phyloP scores from a whole-genome alignment of 2,113 vertebrate species.

The Toxostoma redivivum region DNA sequence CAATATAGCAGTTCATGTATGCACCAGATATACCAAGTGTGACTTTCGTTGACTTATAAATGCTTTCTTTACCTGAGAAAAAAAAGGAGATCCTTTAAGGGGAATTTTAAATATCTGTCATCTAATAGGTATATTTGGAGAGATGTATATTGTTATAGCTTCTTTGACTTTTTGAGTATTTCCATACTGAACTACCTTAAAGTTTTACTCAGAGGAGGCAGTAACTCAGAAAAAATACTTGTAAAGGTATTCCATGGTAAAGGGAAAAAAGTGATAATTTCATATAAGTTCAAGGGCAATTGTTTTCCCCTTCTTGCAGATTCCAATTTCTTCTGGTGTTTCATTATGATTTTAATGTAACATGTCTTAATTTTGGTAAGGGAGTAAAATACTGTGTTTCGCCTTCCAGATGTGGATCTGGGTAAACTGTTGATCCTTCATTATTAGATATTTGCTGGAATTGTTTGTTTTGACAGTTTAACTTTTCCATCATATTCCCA shows the following conservation, averaged over 20 bases:
- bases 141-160: background rate
- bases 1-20: background rate
- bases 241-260: background rate
- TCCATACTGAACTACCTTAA: background rate
- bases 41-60: background rate
- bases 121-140: background rate
- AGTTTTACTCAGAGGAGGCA: background rate
- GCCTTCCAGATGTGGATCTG: background rate
- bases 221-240: background rate
- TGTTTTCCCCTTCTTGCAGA: background rate
- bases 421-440: background rate
- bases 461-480: background rate
- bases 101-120: background rate
- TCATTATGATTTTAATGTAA: background rate
- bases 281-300: background rate
- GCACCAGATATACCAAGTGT: background rate
- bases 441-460: background rate
- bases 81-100: background rate
- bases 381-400: background rate
- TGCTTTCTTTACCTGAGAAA: background rate
- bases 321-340: background rate
- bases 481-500: background rate
- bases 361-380: background rate
- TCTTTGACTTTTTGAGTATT: background rate
- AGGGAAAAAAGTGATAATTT: background rate